A percentile compares a stretch with the other conserved stretches of the same genome.
phyloP scores from a whole-genome alignment of 2,113 vertebrate species.

The Etheostoma spectabile region DNA sequence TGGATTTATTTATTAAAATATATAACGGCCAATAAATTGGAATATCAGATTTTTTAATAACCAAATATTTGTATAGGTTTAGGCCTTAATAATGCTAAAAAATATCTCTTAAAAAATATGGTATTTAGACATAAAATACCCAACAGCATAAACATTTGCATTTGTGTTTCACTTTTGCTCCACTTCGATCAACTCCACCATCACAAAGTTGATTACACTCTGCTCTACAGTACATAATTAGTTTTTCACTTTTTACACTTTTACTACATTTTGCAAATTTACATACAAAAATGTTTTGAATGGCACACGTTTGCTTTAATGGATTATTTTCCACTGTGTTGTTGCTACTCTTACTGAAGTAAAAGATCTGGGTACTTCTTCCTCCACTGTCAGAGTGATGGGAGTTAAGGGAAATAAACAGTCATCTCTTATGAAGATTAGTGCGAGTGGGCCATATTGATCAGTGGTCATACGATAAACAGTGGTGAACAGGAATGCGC shows the following conservation, averaged over 20 bases:
- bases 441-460: conserved; percentile 74
- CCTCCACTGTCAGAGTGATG: conserved; percentile 47
- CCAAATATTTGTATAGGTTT: too few relatives aligned
- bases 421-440: conserved; percentile 73
- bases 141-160: neutral
- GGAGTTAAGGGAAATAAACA: conserved; percentile 75
- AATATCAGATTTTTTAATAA: too few relatives aligned
- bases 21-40: too few relatives aligned
- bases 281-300: neutral
- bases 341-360: conserved; percentile 32
- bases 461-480: conserved; percentile 76
- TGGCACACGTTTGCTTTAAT: neutral
- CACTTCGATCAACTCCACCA: neutral
- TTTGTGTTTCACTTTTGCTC: too few relatives aligned
- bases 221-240: neutral
- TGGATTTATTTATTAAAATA: too few relatives aligned
- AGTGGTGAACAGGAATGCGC: conserved; percentile 64
- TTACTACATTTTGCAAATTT: too few relatives aligned
- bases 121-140: neutral
- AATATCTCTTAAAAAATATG: too few relatives aligned
- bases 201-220: neutral
- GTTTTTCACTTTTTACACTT: too few relatives aligned
- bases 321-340: conserved; percentile 6
- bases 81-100: too few relatives aligned
- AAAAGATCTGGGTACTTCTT: conserved; percentile 10